phyloP scores from a whole-genome alignment of 2,797 vertebrate species.

The Eulemur coronatus region DNA sequence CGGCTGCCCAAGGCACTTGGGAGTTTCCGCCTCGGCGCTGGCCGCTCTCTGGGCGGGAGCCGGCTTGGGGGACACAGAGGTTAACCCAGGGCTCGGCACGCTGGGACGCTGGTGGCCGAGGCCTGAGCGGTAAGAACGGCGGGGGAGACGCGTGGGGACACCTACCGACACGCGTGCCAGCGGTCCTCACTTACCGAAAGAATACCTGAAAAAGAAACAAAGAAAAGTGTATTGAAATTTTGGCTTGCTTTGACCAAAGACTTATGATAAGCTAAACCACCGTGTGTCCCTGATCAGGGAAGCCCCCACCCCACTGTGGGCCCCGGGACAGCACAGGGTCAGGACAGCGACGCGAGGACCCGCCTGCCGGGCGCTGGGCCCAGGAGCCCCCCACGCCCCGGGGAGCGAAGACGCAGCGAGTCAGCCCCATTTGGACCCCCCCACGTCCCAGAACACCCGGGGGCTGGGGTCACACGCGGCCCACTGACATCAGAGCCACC shows the following conservation, averaged over 20 bases:
- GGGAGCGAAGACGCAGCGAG: neutral
- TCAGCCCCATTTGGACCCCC: accelerated
- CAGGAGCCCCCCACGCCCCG: too few species aligned
- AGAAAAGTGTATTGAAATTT: slow-evolving; percentile 42
- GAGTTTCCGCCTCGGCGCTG: neutral
- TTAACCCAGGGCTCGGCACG: neutral
- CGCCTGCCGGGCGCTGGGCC: neutral
- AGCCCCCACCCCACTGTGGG: neutral
- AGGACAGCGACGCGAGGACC: neutral
- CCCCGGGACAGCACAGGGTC: neutral
- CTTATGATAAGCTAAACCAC: neutral
- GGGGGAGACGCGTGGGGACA: slow-evolving; percentile 32
- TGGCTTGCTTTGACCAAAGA: accelerated
- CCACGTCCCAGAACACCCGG: neutral
- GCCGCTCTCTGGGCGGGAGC: neutral
- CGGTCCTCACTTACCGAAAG: slow-evolving; percentile 93
- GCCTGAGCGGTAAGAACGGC: neutral
- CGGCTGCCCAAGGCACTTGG: too few species aligned
- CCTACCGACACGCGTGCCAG: slow-evolving; percentile 72
- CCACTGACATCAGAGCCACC: neutral
- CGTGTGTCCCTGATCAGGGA: neutral
- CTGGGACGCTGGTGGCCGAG: neutral
- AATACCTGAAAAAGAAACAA: slow-evolving; percentile 91
- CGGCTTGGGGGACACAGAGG: neutral
- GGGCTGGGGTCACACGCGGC: neutral